phyloP scores from a whole-genome alignment of 2,113 vertebrate species.

The Macquaria australasica region DNA sequence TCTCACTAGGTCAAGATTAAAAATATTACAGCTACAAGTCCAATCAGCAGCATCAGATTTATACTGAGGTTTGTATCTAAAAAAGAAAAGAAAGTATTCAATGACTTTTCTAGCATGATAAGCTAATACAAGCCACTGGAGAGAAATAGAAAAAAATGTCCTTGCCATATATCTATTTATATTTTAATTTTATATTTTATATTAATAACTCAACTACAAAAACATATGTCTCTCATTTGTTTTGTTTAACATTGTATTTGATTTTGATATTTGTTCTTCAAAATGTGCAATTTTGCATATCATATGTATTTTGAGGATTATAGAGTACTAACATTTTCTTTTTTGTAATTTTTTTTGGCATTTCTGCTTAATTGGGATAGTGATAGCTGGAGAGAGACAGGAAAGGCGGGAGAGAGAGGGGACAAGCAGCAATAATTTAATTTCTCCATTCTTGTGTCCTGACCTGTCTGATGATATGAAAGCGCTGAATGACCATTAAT shows the following conservation, averaged over 20 bases:
- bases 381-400: too few relatives aligned
- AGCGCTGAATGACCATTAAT: neutral
- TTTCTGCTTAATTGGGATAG: too few relatives aligned
- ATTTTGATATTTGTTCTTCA: neutral
- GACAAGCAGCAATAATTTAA: neutral
- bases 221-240: neutral
- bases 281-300: neutral
- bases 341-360: too few relatives aligned
- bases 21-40: neutral
- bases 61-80: neutral
- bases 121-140: neutral
- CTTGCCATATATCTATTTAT: neutral
- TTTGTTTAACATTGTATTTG: neutral
- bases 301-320: neutral
- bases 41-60: neutral
- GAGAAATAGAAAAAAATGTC: neutral
- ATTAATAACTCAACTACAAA: neutral
- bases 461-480: conserved; percentile 11
- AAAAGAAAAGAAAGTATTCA: neutral
- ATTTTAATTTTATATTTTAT: neutral
- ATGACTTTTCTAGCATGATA: neutral
- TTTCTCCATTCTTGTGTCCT: neutral
- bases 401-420: too few relatives aligned
- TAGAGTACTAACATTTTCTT: neutral
- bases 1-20: neutral